Percentiles rank a stretch among this genome's conserved stretches.
Conservation (phyloP, 2,888 invertebrate genomes). For the Dilophus febrilis region DNA sequence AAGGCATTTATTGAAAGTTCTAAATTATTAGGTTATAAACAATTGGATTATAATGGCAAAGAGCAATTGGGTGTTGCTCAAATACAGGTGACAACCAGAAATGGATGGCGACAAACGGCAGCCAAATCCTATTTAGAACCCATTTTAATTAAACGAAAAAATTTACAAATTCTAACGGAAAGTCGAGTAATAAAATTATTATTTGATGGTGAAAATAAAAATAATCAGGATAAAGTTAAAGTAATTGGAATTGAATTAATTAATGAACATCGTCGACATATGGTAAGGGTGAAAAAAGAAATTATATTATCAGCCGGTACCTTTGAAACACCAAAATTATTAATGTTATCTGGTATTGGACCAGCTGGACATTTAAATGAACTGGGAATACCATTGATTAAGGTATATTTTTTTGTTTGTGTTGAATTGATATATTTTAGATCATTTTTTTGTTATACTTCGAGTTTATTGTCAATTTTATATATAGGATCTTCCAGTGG, state of each 20-base stretch:
- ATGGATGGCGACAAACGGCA: conserved; percentile 32
- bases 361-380: conserved; percentile 29
- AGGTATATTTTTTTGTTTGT: no score
- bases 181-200: conserved; percentile 33
- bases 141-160: conserved; percentile 26
- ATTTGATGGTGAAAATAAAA: no score
- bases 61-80: conserved; percentile 35
- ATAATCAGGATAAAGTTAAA: conserved; percentile 17
- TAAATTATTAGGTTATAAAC: conserved; percentile 33
- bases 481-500: conserved; percentile 31
- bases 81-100: conserved; percentile 34
- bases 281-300: conserved; percentile 34
- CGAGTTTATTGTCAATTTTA: neutral
- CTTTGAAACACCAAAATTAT: conserved; percentile 43
- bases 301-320: conserved; percentile 46
- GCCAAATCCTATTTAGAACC: conserved; percentile 35
- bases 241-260: conserved; percentile 32
- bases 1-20: conserved; percentile 42
- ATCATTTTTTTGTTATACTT: neutral
- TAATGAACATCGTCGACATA: conserved; percentile 17
- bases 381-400: conserved; percentile 24
- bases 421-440: neutral
- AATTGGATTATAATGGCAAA: conserved; percentile 23
- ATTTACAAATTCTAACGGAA: conserved; percentile 35
- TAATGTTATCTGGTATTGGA: conserved; percentile 42